Evolutionary conservation across 2,797 vertebrate genomes (phyloP), one percentile per base, ranked within the genome.

Genomic region (Melanotaenia pygmaea): DNA sequence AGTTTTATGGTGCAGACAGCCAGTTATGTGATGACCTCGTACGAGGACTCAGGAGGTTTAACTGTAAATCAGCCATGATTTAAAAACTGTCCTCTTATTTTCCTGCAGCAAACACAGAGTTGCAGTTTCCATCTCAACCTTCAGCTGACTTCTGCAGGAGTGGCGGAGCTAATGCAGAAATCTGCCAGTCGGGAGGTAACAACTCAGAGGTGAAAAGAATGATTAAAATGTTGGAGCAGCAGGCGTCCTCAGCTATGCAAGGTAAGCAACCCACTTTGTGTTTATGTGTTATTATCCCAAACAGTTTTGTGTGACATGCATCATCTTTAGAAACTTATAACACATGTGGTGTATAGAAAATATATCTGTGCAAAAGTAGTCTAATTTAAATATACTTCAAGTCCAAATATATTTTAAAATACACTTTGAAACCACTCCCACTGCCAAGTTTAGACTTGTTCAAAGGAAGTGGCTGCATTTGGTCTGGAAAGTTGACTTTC

Each of bases 211-310:
- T 93, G 16, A 59, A 94, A 75, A 85, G 93, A 30, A 94, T 95
- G 92, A 96, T 96, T 84, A 91, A 95, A 72, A 94, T 95, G 16
- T 94, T 96, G 2, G 96, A 96, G 65, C 94, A 96, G 81, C 96
- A 97, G 78, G 89, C 96, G 24, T 94, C 95, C 0, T 91, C 95
- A 37, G 91, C 94, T 79, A 90, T 94, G 74, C 93, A 94, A 79
- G 97, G 97, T 98, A 95, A 94, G 72, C 5, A 24, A 9, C 38
- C 1, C 0, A 70, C 18, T 57, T 37, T 79, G 35, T 58, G 16
- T 63, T 38, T 67, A 30, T 16, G 26, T 56, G 13, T 30, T 60
- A 13, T 59, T 18, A 56, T 60, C 32, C 18, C 18, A 12, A 62
- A 54, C 30, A 26, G 20, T 18, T 20, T 22, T 69, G 22, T 22